These are phyloP conservation scores for Cyclopterus lumpus DNA, from an alignment of 2,797 vertebrate genomes.

Conservation along the genomic window DNA sequence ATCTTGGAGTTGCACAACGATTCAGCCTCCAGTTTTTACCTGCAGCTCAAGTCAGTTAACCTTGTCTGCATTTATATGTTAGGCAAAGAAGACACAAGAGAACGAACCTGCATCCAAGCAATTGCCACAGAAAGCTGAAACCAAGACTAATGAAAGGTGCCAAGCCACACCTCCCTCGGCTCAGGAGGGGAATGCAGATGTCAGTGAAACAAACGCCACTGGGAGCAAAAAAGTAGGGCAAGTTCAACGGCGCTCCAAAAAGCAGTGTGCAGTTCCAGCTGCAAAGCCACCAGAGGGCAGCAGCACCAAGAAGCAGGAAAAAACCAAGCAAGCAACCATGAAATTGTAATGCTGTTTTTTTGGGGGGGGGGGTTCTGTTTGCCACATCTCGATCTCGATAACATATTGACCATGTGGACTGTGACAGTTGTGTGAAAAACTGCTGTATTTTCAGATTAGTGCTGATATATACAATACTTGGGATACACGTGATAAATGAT, in stretches of 20 bases:
- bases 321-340: constrained; percentile 34
- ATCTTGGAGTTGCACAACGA: background rate
- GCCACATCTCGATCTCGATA: background rate
- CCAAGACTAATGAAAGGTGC: constrained; percentile 36
- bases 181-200: constrained; percentile 23
- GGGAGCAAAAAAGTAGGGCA: constrained; percentile 30
- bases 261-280: constrained; percentile 24
- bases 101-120: constrained; percentile 47
- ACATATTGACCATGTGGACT: background rate
- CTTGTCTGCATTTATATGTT: constrained; percentile 14
- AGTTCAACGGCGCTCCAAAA: constrained; percentile 24
- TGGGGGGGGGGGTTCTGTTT: background rate
- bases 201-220: constrained; percentile 17
- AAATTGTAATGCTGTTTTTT: background rate
- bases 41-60: background rate
- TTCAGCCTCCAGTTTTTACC: background rate
- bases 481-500: too few relatives aligned
- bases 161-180: constrained; percentile 3
- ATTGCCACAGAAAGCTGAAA: constrained; percentile 18
- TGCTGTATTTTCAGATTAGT: background rate
- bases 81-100: constrained; percentile 65
- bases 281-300: constrained; percentile 71
- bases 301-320: constrained; percentile 49
- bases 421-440: background rate
- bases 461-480: background rate